Conservation (phyloP, 1,140 invertebrate species). For the Druon quercuslanigerum region DNA sequence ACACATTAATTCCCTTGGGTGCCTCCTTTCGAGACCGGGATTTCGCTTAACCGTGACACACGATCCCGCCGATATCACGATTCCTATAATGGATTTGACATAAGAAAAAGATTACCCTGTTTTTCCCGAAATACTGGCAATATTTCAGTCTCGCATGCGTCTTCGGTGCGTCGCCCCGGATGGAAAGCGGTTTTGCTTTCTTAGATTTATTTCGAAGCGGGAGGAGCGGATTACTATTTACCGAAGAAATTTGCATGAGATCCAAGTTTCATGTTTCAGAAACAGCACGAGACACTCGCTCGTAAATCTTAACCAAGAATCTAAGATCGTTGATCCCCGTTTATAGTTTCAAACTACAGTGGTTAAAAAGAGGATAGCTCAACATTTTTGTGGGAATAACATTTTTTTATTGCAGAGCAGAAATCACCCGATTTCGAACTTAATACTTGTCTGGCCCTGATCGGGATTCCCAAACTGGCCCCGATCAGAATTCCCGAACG, state of each 20-base stretch:
- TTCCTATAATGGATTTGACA: neutral
- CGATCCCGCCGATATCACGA: neutral
- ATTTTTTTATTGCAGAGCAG: no score
- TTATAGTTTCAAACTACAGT: conserved; percentile 56
- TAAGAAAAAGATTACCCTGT: conserved; percentile 10
- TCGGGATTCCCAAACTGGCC: no score
- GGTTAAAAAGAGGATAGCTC: no score
- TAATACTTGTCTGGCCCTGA: no score
- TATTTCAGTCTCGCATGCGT: conserved; percentile 40
- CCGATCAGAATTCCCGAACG: no score
- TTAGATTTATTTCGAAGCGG: conserved; percentile 63
- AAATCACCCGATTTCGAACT: no score
- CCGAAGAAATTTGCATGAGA: conserved; percentile 64
- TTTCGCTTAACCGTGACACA: conserved; percentile 3
- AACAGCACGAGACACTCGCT: conserved; percentile 44
- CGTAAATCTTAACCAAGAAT: conserved; percentile 63
- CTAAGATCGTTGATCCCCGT: conserved; percentile 59
- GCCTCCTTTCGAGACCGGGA: neutral
- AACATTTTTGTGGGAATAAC: no score
- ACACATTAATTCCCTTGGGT: neutral
- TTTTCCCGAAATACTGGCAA: neutral
- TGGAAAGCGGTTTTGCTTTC: conserved; percentile 41
- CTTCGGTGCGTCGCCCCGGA: conserved; percentile 36
- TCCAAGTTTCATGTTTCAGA: conserved; percentile 33
- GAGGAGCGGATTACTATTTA: conserved; percentile 63